Evolutionary conservation across 2,797 vertebrate species (phyloP).

Genomic region (Semaprochilodus insignis): DNA sequence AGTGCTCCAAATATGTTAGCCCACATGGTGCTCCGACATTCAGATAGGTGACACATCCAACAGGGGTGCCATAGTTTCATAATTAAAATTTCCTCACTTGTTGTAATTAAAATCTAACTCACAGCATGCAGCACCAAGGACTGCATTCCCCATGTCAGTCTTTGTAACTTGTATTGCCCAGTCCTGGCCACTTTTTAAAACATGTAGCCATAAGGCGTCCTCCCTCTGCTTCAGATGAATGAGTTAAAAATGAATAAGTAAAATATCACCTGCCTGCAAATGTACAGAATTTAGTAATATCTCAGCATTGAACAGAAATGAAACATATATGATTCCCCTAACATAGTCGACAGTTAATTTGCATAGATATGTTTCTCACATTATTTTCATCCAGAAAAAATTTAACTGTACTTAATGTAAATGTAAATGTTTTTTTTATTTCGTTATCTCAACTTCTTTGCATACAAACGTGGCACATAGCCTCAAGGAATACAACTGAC

Average conservation of each 20-base stretch:
- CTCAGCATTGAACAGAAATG: no score
- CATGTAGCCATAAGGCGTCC: not conserved
- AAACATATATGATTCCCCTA: no score
- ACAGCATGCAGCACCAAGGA: slow-evolving; percentile 30
- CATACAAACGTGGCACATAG: no score
- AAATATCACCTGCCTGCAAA: not conserved
- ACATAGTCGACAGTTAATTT: no score
- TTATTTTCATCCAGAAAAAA: no score
- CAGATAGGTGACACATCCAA: slow-evolving; percentile 39
- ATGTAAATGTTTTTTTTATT: not conserved
- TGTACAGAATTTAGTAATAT: not conserved
- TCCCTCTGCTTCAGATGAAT: not conserved
- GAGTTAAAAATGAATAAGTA: not conserved
- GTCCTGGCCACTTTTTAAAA: not conserved
- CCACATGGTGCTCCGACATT: slow-evolving; percentile 52
- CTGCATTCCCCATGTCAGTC: not conserved
- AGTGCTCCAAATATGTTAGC: slow-evolving; percentile 43
- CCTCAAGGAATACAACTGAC: not conserved
- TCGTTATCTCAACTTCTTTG: no score
- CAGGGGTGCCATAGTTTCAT: slow-evolving; percentile 9
- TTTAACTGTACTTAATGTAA: not conserved
- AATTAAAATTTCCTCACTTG: slow-evolving; percentile 48
- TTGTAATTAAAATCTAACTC: slow-evolving; percentile 73
- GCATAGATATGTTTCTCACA: no score
- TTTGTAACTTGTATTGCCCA: not conserved